Evolutionary conservation across 2,113 vertebrate species (phyloP).

Genomic region (Penelope pileata): DNA sequence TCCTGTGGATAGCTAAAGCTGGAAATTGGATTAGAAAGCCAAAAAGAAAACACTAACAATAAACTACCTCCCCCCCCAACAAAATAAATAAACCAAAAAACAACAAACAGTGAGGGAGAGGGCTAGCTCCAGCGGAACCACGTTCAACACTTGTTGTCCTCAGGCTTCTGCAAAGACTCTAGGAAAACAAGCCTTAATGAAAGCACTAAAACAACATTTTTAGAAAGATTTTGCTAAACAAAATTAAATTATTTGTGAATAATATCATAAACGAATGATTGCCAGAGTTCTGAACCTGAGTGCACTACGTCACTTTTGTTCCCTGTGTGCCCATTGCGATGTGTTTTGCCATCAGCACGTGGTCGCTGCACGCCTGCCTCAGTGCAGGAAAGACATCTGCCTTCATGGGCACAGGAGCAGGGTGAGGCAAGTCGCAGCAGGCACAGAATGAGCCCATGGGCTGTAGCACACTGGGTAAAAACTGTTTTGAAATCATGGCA

Average conservation of each 20-base stretch:
- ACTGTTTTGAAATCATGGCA: neutral
- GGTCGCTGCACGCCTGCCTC: neutral
- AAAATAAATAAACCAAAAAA: neutral
- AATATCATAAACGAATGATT: neutral
- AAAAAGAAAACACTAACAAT: neutral
- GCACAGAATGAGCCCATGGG: neutral
- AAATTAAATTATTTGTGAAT: neutral
- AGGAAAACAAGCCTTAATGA: neutral
- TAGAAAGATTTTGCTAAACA: neutral
- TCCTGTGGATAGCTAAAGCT: neutral
- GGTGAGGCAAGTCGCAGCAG: neutral
- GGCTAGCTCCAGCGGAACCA: neutral
- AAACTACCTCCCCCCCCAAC: neutral
- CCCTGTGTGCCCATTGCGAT: neutral
- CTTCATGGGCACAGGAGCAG: neutral
- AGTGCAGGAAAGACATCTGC: neutral
- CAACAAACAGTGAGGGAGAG: rapidly evolving
- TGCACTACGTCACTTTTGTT: neutral
- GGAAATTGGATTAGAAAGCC: neutral
- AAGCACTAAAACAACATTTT: neutral
- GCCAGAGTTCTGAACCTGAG: neutral
- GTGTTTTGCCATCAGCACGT: neutral
- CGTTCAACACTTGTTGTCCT: rapidly evolving
- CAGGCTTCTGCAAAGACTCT: neutral
- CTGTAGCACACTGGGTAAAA: neutral